phyloP scores from a whole-genome alignment of 2,888 invertebrate species.

The Minunthozetes semirufus region DNA sequence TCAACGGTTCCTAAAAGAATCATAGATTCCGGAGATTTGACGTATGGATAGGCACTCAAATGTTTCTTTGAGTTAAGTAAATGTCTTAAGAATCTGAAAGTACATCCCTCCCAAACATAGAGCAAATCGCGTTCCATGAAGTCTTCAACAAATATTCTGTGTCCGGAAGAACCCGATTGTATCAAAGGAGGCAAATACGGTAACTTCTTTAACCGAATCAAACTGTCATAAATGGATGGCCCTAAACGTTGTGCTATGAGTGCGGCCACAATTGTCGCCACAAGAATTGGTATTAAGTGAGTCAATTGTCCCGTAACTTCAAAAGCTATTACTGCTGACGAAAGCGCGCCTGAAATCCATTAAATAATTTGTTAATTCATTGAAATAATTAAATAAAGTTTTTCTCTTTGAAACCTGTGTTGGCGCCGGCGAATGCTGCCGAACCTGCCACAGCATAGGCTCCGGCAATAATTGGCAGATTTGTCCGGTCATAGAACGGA shows the following conservation, averaged over 20 bases:
- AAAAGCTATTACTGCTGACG: conserved; percentile 94
- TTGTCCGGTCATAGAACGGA: conserved; percentile 61
- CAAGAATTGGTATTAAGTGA: conserved; percentile 91
- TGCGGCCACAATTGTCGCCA: conserved; percentile 89
- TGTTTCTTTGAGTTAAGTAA: conserved; percentile 67
- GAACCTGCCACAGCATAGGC: conserved; percentile 90
- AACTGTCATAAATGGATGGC: conserved; percentile 96
- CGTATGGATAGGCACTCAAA: conserved; percentile 79
- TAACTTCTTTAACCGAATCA: conserved; percentile 91
- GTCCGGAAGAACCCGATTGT: conserved; percentile 65
- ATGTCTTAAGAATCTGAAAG: conserved; percentile 77
- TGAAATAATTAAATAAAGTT: background rate
- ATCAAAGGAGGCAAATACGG: conserved; percentile 93
- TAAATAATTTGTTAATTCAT: background rate
- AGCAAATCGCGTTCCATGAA: conserved; percentile 88
- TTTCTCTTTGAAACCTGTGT: conserved; percentile 65
- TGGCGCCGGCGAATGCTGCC: conserved; percentile 47
- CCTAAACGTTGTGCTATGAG: conserved; percentile 85
- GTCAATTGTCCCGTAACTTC: conserved; percentile 99
- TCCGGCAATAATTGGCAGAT: conserved; percentile 54
- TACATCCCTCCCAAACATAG: conserved; percentile 72
- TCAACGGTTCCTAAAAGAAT: conserved; percentile 90
- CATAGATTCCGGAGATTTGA: conserved; percentile 76
- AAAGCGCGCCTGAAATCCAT: conserved; percentile 61
- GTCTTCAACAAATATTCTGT: conserved; percentile 89